Base-by-base conservation (phyloP, 2,797 vertebrate species). In the Okamejei kenojei region DNA sequence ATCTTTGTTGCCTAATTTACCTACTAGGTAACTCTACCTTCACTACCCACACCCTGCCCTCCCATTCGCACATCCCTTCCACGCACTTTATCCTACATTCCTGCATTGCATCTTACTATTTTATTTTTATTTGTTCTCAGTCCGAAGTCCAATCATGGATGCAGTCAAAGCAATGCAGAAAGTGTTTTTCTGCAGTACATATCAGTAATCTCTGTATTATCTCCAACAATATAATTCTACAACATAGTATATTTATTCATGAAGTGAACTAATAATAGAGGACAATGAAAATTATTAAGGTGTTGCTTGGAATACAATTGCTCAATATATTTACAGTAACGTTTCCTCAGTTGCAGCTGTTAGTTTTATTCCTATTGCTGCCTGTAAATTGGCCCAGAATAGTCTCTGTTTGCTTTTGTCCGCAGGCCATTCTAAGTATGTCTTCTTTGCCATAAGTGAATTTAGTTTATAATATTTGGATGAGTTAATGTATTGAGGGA, bases 361-460 rank as follows among this genome's bases (percentile, higher is more conserved):
- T 93, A 96, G 94, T 54, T 96, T 94, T 0, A 94, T 93, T 94
- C 96, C 95, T 80, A 99, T 95, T 8, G 97, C 96, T 91, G 97
- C 97, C 94, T 96, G 96, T 80, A 99, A 96, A 93, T 98, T 98
- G 26, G 96, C 96, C 98, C 97, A 98, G 94, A 98, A 97, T 29
- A 98, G 95, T n/a, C 95, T 96, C 32, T 93, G 97, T 93, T 99
- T 98, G 93, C 94, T 95, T 93, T 94, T 97, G 93, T 98, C 98
- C 90, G 96, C 96, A 0, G 98, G 98, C 97, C 98, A 99, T 94
- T 98, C 97, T 94, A 98, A 94, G 93, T 98, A 98, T 5, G 98
- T 98, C 93, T 97, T 94, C 10, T 96, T 96, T 1, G 94, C 93
- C 98, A 98, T 98, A 94, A 98, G 97, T 94, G 96, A 95, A 94